phyloP scores from a whole-genome alignment of 92 coral and sea anemone genomes.

The Phenganax subtilis region DNA sequence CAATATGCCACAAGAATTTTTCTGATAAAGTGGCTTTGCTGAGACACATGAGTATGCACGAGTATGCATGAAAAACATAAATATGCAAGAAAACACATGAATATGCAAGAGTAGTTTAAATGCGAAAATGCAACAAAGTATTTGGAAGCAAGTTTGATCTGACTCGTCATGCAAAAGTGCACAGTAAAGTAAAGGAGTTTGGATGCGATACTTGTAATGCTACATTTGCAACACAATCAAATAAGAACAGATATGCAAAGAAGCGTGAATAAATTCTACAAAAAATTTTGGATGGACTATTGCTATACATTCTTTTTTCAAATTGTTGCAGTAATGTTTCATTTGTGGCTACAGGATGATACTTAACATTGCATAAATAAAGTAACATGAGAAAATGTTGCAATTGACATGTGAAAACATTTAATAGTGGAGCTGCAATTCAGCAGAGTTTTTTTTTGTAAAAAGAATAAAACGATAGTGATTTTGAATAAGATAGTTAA shows the following conservation, averaged over 20 bases:
- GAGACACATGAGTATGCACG: neutral
- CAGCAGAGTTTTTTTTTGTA: too few relatives aligned
- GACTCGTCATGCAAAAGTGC: neutral
- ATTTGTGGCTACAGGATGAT: too few relatives aligned
- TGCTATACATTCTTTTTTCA: neutral
- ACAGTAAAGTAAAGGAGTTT: slow-evolving; percentile 6
- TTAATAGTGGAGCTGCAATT: too few relatives aligned
- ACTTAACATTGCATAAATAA: too few relatives aligned
- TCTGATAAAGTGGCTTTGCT: neutral
- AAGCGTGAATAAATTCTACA: neutral
- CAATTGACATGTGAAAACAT: too few relatives aligned
- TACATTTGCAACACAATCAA: neutral
- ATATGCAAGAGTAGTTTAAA: neutral
- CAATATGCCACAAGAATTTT: neutral
- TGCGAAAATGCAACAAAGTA: neutral
- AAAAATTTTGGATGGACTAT: neutral
- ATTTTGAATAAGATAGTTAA: too few relatives aligned
- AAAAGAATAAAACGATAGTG: too few relatives aligned
- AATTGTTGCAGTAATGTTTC: too few relatives aligned
- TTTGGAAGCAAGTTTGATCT: neutral
- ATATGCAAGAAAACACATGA: neutral
- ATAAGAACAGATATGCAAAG: neutral
- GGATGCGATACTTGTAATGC: neutral
- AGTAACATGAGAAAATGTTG: too few relatives aligned
- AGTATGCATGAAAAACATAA: neutral